These are phyloP conservation scores for Drosophila pseudotalamancana DNA, from an alignment of 2,888 invertebrate genomes.

Conservation along the genomic window DNA sequence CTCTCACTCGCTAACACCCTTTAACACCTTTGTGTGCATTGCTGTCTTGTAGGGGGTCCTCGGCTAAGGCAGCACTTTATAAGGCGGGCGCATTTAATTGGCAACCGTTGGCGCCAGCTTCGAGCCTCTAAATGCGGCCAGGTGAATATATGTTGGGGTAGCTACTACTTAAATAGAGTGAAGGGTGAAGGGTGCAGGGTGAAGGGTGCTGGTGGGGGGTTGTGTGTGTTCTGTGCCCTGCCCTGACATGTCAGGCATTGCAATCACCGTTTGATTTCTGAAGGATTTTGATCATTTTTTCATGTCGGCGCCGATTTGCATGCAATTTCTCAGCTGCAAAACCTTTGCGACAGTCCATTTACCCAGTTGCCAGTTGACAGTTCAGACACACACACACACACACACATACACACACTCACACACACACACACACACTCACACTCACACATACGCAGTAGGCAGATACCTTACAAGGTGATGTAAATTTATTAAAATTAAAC, in stretches of 20 bases:
- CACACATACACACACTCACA: constrained; percentile 2
- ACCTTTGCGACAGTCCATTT: constrained; percentile 57
- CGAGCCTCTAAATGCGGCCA: constrained; percentile 58
- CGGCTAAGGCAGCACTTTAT: constrained; percentile 37
- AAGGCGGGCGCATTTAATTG: constrained; percentile 62
- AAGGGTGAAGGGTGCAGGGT: not conserved
- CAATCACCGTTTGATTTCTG: constrained; percentile 75
- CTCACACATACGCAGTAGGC: constrained; percentile 5
- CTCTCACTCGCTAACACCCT: not conserved
- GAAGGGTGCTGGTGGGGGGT: constrained; percentile 1
- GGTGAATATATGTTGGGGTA: constrained; percentile 36
- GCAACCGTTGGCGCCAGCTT: constrained; percentile 62
- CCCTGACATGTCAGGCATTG: constrained; percentile 63
- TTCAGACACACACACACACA: constrained; percentile 3
- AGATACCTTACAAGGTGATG: constrained; percentile 47
- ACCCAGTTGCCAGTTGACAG: constrained; percentile 45
- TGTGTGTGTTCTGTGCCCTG: constrained; percentile 7
- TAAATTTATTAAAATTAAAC: constrained; percentile 69
- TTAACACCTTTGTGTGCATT: constrained; percentile 28
- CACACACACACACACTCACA: not conserved
- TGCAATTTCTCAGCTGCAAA: constrained; percentile 49
- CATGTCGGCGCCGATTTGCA: constrained; percentile 59
- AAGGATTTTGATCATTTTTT: constrained; percentile 75
- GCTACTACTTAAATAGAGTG: not conserved
- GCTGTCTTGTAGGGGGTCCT: constrained; percentile 12